Evolutionary conservation across 1,140 invertebrate genomes (phyloP).

Genomic region (Euwallacea similis): DNA sequence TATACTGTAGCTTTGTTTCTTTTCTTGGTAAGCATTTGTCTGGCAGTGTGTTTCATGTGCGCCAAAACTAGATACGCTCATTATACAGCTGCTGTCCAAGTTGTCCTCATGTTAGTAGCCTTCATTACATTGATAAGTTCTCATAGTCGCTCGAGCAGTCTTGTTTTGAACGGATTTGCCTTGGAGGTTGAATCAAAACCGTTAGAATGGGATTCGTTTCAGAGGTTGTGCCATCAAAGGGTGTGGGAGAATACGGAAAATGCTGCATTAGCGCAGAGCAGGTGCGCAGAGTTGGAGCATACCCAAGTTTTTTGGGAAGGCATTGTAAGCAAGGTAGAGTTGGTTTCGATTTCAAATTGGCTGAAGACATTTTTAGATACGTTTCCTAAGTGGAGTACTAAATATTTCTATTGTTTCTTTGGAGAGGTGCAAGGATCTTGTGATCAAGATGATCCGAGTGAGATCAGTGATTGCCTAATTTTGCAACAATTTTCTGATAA

Average conservation of each 20-base stretch:
- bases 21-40: conserved; percentile 58
- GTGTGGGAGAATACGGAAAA: conserved; percentile 67
- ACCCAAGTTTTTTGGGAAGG: conserved; percentile 71
- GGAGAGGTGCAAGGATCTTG: conserved; percentile 66
- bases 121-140: conserved; percentile 43
- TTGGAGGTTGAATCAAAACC: conserved; percentile 30
- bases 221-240: conserved; percentile 69
- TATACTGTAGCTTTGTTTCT: conserved; percentile 62
- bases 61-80: conserved; percentile 58
- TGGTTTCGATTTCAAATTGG: conserved; percentile 65
- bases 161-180: conserved; percentile 22
- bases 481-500: conserved; percentile 53
- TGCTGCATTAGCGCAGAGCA: conserved; percentile 66
- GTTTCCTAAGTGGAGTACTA: conserved; percentile 61
- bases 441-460: conserved; percentile 53
- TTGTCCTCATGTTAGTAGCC: conserved; percentile 48
- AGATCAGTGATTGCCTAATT: conserved; percentile 59
- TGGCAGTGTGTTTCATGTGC: conserved; percentile 66
- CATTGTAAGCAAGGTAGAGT: conserved; percentile 66
- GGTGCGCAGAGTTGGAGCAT: conserved; percentile 69
- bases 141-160: conserved; percentile 14
- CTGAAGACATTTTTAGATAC: conserved; percentile 61
- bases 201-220: conserved; percentile 68
- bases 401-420: conserved; percentile 67
- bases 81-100: conserved; percentile 65